Evolutionary conservation across 2,888 invertebrate genomes (phyloP), one percentile per base, ranked within the genome.

Genomic region (Eumerus sabulonum): DNA sequence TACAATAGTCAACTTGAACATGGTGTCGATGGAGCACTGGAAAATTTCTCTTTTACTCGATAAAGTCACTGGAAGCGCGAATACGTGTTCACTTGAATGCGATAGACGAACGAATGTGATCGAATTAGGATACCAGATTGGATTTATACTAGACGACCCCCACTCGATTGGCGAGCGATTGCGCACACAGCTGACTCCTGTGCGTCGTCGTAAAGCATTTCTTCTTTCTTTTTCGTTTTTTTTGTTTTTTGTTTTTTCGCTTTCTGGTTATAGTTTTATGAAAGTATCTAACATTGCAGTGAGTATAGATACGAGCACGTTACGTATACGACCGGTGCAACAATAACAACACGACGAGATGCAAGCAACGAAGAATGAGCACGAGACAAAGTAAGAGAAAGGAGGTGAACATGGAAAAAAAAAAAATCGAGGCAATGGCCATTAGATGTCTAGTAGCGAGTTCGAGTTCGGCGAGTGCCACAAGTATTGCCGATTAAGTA

Each of bases 141-240:
- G 87, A 88, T 88, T 88, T 88, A 88, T 88, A 88, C 86, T 85
- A 82, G 40, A 16, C n/a, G 59, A 38, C 83, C 83, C n/a, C 83
- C 83, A 74, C 83, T 82, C 67, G 27, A 27, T 50, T 54, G 59
- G 50, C 62, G 18, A 7, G 3, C 40, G 7, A 35, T 54, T 45
- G 35, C 38, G 42, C 36, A 40, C 42, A 53, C 56, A 56, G 51
- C 38, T 62, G 66, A 62, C 47, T 68, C 56, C 68, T 63, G 62
- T 27, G 54, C 53, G n/a, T n/a, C 27, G 50, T 35, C 35, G 14
- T 14, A 35, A 38, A 63, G 53, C 54, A 50, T 74, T 79, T 63
- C 53, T 67, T 27, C 38, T 60, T 66, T 56, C 56, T 63, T 42
- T 54, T 54, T 42, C 11, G 48, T 50, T 11, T 19, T 62, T 62